Conservation (phyloP, 2,888 invertebrate genomes). For the Agriopis aurantiaria region DNA sequence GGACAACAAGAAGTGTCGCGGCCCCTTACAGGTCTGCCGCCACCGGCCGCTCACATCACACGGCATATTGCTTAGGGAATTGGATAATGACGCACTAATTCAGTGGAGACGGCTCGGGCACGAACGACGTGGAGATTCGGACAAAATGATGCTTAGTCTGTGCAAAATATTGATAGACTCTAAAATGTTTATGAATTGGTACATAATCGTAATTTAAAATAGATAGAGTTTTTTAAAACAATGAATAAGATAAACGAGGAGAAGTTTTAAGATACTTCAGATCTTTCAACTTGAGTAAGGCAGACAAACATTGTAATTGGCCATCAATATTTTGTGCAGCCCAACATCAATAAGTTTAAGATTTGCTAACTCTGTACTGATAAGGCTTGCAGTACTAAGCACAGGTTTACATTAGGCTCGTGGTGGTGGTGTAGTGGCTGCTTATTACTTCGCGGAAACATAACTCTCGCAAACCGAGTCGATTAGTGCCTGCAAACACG, state of each 20-base stretch:
- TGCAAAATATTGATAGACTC: constrained; percentile 16
- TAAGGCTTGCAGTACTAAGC: constrained; percentile 20
- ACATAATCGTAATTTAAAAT: background rate
- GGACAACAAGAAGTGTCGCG: constrained; percentile 66
- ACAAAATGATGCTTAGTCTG: background rate
- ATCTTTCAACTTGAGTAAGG: no score
- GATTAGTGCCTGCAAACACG: constrained; percentile 27
- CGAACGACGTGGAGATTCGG: background rate
- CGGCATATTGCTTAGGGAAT: constrained; percentile 50
- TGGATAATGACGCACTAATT: constrained; percentile 53
- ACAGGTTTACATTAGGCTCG: constrained; percentile 10
- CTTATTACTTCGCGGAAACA: constrained; percentile 47
- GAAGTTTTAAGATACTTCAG: no score
- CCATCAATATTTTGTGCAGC: constrained; percentile 11
- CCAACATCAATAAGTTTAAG: background rate
- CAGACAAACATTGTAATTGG: background rate
- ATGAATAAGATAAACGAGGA: no score
- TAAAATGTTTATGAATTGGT: background rate
- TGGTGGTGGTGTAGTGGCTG: constrained; percentile 50
- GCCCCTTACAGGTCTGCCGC: constrained; percentile 73
- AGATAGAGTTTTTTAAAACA: no score
- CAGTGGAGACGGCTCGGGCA: constrained; percentile 12
- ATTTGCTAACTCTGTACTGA: constrained; percentile 6
- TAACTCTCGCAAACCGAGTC: constrained; percentile 37
- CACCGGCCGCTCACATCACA: constrained; percentile 50